These are phyloP conservation scores for Oceanites oceanicus DNA, from an alignment of 2,113 vertebrate genomes.

Conservation along the genomic window DNA sequence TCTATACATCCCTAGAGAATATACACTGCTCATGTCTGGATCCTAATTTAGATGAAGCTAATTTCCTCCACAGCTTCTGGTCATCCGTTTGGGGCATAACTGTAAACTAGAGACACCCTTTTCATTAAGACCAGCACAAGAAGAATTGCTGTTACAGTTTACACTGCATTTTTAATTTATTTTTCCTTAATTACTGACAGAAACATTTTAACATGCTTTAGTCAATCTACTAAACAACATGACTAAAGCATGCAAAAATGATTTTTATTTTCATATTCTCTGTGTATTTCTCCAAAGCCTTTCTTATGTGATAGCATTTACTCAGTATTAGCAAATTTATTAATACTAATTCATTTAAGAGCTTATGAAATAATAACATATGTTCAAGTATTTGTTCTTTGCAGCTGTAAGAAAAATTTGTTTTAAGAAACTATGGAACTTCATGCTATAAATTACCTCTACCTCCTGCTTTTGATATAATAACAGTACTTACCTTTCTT, in stretches of 20 bases:
- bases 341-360: not conserved
- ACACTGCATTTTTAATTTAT: not conserved
- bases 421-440: not conserved
- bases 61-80: not conserved
- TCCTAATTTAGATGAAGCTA: not conserved
- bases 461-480: not conserved
- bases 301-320: not conserved
- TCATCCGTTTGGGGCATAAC: not conserved
- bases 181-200: not conserved
- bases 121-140: not conserved
- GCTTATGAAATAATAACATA: not conserved
- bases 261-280: not conserved
- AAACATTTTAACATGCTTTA: not conserved
- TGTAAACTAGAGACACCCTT: not conserved
- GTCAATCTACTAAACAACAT: not conserved
- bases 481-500: conserved; percentile 84
- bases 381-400: not conserved
- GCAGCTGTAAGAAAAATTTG: not conserved
- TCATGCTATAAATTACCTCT: not conserved
- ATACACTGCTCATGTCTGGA: not conserved
- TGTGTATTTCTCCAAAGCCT: not conserved
- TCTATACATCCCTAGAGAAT: not conserved
- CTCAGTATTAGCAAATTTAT: not conserved
- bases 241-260: not conserved
- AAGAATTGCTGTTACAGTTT: not conserved